Conservation (phyloP, 2,888 invertebrate species). For the Lagria hirta region DNA sequence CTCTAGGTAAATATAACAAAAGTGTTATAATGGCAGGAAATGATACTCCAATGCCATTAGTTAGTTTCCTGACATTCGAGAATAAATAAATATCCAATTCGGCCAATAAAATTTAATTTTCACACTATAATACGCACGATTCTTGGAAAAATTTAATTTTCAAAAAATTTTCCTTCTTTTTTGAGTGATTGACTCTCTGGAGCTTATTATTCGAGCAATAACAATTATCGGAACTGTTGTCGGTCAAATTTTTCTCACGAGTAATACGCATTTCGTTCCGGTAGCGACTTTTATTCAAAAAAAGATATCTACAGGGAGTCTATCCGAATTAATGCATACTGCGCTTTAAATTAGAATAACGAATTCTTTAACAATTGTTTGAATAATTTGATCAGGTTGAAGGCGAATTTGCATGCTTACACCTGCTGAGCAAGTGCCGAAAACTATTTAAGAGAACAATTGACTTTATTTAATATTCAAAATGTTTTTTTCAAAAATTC, state of each 20-base stretch:
- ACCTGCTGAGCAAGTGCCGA: no score
- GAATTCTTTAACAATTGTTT: slow-evolving; percentile 15
- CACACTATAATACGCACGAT: slow-evolving; percentile 6
- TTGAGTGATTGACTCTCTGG: slow-evolving; percentile 8
- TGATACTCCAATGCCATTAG: slow-evolving; percentile 36
- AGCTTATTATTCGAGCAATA: not conserved
- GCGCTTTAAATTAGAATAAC: slow-evolving; percentile 23
- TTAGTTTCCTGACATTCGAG: slow-evolving; percentile 37
- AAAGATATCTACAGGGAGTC: slow-evolving; percentile 19
- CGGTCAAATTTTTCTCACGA: slow-evolving; percentile 16
- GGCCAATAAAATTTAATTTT: slow-evolving; percentile 20
- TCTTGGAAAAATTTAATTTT: slow-evolving; percentile 11
- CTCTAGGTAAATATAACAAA: slow-evolving; percentile 25
- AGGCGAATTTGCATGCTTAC: no score
- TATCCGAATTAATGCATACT: slow-evolving; percentile 16
- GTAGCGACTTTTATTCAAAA: slow-evolving; percentile 10
- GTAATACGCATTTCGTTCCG: slow-evolving; percentile 12
- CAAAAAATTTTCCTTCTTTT: not conserved
- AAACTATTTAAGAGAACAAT: no score
- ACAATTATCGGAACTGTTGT: slow-evolving; percentile 5
- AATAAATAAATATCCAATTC: slow-evolving; percentile 22
- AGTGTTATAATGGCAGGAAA: slow-evolving; percentile 38
- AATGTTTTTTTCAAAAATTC: no score
- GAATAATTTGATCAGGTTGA: no score
- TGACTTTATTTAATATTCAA: no score